These are phyloP conservation scores for Galerucella nymphaeae DNA, from an alignment of 2,888 invertebrate genomes.

Conservation along the genomic window DNA sequence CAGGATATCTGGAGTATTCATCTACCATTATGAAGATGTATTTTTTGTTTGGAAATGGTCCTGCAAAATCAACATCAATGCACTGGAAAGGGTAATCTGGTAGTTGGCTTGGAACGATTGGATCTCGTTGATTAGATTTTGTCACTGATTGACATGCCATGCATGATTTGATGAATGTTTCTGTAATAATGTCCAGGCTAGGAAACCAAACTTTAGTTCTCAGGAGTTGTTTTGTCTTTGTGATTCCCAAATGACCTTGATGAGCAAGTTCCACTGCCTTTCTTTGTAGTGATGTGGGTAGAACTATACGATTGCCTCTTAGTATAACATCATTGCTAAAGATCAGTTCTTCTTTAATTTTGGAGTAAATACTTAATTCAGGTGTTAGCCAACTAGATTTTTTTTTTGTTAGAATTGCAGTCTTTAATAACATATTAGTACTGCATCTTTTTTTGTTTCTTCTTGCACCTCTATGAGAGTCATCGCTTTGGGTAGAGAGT, in stretches of 20 bases:
- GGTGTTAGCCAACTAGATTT: too few relatives aligned
- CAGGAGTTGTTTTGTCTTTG: too few relatives aligned
- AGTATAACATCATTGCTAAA: neutral
- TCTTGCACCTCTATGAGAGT: too few relatives aligned
- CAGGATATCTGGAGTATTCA: neutral
- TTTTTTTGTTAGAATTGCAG: too few relatives aligned
- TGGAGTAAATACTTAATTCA: neutral
- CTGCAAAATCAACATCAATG: neutral
- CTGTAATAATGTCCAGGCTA: neutral
- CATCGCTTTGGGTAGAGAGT: too few relatives aligned
- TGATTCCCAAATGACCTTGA: too few relatives aligned
- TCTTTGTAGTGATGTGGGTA: neutral
- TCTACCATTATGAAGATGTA: neutral
- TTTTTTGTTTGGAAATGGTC: neutral
- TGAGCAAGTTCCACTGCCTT: neutral
- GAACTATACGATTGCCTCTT: neutral
- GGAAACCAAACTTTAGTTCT: too few relatives aligned
- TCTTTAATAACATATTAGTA: too few relatives aligned
- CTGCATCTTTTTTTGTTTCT: too few relatives aligned
- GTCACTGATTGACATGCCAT: neutral
- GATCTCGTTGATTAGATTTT: neutral
- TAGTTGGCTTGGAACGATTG: neutral
- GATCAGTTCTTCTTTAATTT: neutral
- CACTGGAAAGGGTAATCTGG: neutral
- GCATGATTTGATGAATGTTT: neutral